These are phyloP conservation scores for Dromius quadrimaculatus DNA, from an alignment of 2,888 invertebrate genomes.

Conservation along the genomic window DNA sequence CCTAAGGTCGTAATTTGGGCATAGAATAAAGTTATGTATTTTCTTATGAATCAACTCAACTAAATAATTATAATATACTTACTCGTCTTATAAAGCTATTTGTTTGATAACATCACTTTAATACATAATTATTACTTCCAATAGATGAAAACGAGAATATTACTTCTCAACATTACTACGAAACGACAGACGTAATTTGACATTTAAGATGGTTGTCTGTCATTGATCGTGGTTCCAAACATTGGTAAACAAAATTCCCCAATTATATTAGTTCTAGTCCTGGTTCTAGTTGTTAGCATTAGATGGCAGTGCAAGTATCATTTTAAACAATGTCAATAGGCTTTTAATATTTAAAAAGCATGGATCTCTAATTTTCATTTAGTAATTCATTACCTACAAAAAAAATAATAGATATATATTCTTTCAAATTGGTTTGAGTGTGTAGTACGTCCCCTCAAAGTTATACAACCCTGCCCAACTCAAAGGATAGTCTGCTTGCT, in stretches of 20 bases:
- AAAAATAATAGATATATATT: not conserved
- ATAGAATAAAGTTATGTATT: conserved; percentile 41
- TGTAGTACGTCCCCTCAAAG: not conserved
- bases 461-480: not conserved
- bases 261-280: not conserved
- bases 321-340: conserved; percentile 24
- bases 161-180: conserved; percentile 45
- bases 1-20: conserved; percentile 56
- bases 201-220: conserved; percentile 51
- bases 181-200: conserved; percentile 51
- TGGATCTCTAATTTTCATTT: no score
- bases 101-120: conserved; percentile 49
- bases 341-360: no score
- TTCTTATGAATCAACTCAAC: not conserved
- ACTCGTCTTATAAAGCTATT: conserved; percentile 35
- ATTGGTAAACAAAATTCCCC: conserved; percentile 47
- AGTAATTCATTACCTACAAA: no score
- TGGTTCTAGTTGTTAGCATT: not conserved
- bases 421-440: no score
- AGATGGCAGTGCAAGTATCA: not conserved
- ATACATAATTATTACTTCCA: conserved; percentile 46
- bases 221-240: conserved; percentile 47
- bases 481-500: no score
- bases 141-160: conserved; percentile 27
- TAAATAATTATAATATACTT: conserved; percentile 34